Conservation (phyloP, 2,113 vertebrate genomes). For the Cyprinus carpio region DNA sequence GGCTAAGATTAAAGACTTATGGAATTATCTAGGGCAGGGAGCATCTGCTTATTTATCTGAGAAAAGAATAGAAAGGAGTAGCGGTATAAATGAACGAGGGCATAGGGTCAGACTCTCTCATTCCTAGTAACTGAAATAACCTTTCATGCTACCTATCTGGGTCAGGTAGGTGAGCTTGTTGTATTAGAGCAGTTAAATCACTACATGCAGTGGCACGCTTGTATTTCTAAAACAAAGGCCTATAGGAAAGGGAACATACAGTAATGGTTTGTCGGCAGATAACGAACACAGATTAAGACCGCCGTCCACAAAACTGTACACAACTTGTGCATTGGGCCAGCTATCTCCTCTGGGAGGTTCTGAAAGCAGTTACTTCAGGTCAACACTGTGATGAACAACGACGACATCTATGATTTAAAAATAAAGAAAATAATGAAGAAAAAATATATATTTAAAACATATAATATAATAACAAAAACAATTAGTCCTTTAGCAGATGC, state of each 20-base stretch:
- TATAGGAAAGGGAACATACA: background rate
- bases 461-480: too few relatives aligned
- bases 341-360: constrained; percentile 5
- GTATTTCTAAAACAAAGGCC: background rate
- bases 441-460: too few relatives aligned
- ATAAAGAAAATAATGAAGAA: too few relatives aligned
- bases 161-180: background rate
- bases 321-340: background rate
- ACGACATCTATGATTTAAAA: background rate
- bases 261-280: background rate
- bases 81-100: background rate
- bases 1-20: constrained; percentile 74
- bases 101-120: background rate
- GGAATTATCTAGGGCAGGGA: constrained; percentile 68
- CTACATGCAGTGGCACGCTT: constrained; percentile 1
- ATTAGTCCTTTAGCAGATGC: too few relatives aligned
- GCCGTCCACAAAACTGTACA: background rate
- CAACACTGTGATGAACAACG: background rate
- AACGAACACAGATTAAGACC: background rate
- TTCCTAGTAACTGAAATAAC: constrained; percentile 7
- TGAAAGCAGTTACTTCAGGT: background rate
- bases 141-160: constrained; percentile 12
- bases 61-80: constrained; percentile 7
- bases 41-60: constrained; percentile 66
- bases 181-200: constrained; percentile 10